Evolutionary conservation across 2,113 vertebrate genomes (phyloP), one percentile per base, ranked within the genome.

Genomic region (Eublepharis macularius): DNA sequence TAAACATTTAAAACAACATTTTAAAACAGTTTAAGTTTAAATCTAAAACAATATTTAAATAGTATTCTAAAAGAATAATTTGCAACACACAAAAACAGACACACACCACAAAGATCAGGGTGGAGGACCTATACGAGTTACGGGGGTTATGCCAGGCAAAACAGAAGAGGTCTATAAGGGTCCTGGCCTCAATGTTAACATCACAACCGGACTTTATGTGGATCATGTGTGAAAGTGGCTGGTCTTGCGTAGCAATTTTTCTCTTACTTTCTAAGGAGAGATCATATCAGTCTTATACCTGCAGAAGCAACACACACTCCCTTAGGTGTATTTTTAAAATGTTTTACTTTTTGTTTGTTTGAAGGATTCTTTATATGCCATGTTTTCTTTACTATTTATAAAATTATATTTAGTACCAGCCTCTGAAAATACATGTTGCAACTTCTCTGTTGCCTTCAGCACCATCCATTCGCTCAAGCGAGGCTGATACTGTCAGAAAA

Each of bases 381-480:
- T 14, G 24, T 74, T 74, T 82, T 45, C 49, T 32, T 73, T n/a
- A 36, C 43, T 6, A 1, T 16, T 29, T n/a, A 49, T 47, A 32
- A 76, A 65, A 66, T 39, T 11, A 47, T 36, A 47, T 39, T 76
- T 34, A 7, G 16, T 45, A 29, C 32, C 13, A 26, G 12, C 57
- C 72, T 10, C 34, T 66, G 8, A 51, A 51, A 66, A 49, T 45
- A n/a, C 63, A 26, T 34, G n/a, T 21, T 24, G 4, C n/a, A n/a
- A 32, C 17, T 63, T 29, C 29, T 70, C n/a, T 24, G n/a, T 69
- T 69, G 29, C 47, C 34, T 45, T 39, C 74, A 63, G 66, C 12
- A 43, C 1, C 34, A 4, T 0, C 0, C 39, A 21, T 45, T 2
- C 2, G 6, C 26, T 60, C 19, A 41, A 80, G 34, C 11, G 19